These are phyloP conservation scores for Ramphastos sulfuratus DNA, from an alignment of 2,113 vertebrate genomes.

Conservation along the genomic window DNA sequence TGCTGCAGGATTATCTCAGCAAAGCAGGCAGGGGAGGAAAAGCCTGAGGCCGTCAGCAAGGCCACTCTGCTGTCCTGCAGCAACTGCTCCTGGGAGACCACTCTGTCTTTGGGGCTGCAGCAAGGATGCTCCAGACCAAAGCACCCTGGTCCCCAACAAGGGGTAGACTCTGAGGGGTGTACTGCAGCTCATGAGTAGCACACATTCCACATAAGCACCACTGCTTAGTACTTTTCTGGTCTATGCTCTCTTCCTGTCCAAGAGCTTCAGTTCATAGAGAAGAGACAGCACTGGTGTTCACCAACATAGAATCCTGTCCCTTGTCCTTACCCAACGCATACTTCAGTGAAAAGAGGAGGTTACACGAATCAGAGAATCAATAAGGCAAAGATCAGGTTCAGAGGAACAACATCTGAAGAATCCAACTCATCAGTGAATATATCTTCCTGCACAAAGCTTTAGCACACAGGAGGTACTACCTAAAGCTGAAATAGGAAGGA, in stretches of 20 bases:
- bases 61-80: fast-evolving
- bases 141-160: background rate
- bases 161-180: background rate
- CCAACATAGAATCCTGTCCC: background rate
- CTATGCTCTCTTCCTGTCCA: background rate
- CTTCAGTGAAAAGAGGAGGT: background rate
- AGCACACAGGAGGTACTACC: fast-evolving
- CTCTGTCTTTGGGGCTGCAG: fast-evolving
- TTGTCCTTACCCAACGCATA: background rate
- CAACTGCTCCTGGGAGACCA: background rate
- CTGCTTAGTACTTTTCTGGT: background rate
- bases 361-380: background rate
- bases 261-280: background rate
- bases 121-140: background rate
- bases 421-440: background rate
- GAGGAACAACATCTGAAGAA: background rate
- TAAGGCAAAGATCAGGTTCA: background rate
- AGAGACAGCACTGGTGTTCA: background rate
- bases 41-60: background rate
- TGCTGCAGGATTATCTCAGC: slow-evolving; percentile 19
- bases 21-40: background rate
- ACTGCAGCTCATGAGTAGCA: background rate
- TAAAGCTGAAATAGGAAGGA: background rate
- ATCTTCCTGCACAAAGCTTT: background rate
- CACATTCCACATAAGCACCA: background rate